phyloP scores from a whole-genome alignment of 2,797 vertebrate genomes.

The Steatocranus sp. region DNA sequence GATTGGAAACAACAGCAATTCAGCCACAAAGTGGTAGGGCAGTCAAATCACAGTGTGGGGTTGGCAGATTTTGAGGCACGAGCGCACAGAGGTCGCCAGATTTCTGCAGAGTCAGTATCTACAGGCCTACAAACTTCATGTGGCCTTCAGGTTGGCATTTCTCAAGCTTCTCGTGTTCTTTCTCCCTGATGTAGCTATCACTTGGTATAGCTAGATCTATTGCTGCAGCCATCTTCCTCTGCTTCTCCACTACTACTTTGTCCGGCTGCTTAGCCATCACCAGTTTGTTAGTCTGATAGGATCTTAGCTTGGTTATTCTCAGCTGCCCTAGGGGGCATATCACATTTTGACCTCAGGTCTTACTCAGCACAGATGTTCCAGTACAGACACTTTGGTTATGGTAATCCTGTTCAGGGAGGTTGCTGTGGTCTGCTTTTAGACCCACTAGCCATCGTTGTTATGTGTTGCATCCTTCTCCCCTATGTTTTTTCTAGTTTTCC shows the following conservation, averaged over 20 bases:
- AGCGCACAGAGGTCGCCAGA: neutral
- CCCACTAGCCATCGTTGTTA: neutral
- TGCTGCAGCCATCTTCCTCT: neutral
- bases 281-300: neutral
- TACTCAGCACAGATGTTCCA: neutral
- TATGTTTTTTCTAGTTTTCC: neutral
- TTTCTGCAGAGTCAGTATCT: neutral
- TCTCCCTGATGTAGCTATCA: neutral
- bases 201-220: neutral
- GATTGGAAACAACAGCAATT: neutral
- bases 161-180: neutral
- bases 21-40: neutral
- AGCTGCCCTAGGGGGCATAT: neutral
- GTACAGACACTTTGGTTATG: neutral
- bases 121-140: neutral
- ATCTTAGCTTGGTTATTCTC: neutral
- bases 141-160: neutral
- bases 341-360: neutral
- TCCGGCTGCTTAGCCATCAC: neutral
- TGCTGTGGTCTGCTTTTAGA: neutral
- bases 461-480: neutral
- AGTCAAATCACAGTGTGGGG: neutral
- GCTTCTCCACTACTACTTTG: neutral
- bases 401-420: neutral
- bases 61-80: neutral